Conservation (phyloP, 1,140 invertebrate species). For the Portunus trituberculatus region DNA sequence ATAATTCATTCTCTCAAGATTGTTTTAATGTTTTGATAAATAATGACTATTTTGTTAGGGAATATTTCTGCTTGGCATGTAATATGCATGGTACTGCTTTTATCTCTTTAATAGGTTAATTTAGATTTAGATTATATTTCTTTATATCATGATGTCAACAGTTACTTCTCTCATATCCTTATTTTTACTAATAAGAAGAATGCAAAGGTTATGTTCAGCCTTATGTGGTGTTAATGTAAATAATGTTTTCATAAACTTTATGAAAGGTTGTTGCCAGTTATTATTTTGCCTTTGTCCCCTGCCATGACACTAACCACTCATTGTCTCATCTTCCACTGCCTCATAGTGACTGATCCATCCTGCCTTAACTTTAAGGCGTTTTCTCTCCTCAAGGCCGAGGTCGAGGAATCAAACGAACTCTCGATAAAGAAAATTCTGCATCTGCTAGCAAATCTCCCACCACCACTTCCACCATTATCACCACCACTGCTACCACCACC, state of each 20-base stretch:
- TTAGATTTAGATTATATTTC: not conserved
- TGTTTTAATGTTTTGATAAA: no score
- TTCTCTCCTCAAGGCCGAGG: conserved; percentile 57
- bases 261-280: not conserved
- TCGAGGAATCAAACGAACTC: conserved; percentile 57
- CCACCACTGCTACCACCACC: not conserved
- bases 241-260: no score
- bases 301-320: not conserved
- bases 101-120: not conserved
- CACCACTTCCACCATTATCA: not conserved
- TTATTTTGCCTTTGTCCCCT: not conserved
- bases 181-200: not conserved
- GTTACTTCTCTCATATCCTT: not conserved
- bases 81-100: not conserved
- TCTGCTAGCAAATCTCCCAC: not conserved
- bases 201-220: not conserved
- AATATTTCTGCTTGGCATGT: not conserved
- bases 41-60: no score
- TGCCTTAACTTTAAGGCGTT: conserved; percentile 50
- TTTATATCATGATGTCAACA: not conserved
- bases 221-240: not conserved
- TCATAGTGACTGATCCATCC: conserved; percentile 47
- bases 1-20: no score
- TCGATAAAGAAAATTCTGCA: conserved; percentile 20
- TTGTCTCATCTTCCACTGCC: not conserved